Base-by-base conservation (phyloP, 1,140 invertebrate genomes). In the Achatina immaculata region DNA sequence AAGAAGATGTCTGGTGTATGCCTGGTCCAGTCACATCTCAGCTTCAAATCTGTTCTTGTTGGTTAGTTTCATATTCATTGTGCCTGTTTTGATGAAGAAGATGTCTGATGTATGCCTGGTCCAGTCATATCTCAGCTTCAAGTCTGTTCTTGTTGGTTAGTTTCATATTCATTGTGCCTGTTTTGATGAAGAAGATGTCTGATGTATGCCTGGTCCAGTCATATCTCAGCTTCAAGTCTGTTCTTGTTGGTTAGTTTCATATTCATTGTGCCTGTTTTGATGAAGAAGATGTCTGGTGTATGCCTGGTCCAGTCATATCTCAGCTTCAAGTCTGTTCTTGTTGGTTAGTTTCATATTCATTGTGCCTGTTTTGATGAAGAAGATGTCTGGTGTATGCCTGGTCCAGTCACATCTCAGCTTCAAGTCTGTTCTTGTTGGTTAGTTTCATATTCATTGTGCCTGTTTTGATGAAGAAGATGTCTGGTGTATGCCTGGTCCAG, bases 391-490 rank as follows among this genome's bases (percentile, higher is more conserved):
- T 58, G 83, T 92, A 21, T 72, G 85, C 31, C 85, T 92, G 83
- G 90, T 91, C 78, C 81, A 88, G 45, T 91, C 90, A 11, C 89
- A 91, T 78, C 84, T 91, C 78, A 91, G 88, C 83, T 92, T 91
- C 83, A 90, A 90, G 75, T 84, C 90, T 36, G 83, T 91, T 7
- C 88, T 92, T 7, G 88, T 92, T 82, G 90, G 91, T 90, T 81
- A 82, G 85, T 85, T 21, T 21, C 31, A 42, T 42, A 14, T 69
- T 58, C n/a, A 24, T 24, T 58, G 21, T 62, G 28, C 31, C 3
- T 62, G n/a, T 31, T 62, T 55, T 55, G 48, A 55, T 9, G 48
- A 55, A n/a, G n/a, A n/a, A 76, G 14, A 91, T 91, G 72, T 91
- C 91, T 28, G 83, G 88, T 55, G 82, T 92, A 16, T 69, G 85